These are phyloP conservation scores for Oncorhynchus mykiss DNA, from an alignment of 2,113 vertebrate genomes.

Conservation along the genomic window DNA sequence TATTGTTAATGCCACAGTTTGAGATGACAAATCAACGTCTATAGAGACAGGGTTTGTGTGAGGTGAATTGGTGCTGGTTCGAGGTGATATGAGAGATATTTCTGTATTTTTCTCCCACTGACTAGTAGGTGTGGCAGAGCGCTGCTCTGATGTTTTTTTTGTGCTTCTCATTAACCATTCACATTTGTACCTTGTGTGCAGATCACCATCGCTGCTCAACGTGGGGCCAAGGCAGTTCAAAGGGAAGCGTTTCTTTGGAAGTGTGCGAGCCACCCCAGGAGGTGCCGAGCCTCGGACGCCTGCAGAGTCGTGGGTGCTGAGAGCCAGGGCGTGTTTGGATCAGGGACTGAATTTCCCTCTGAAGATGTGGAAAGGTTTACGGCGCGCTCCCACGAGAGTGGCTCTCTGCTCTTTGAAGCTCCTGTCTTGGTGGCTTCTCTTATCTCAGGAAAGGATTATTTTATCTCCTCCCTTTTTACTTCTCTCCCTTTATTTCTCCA, in stretches of 20 bases:
- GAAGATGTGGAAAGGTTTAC: conserved; percentile 85
- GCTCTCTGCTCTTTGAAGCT: conserved; percentile 85
- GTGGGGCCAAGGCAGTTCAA: conserved; percentile 62
- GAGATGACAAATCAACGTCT: conserved; percentile 53
- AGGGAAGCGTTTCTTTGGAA: conserved; percentile 62
- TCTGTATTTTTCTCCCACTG: conserved; percentile 33
- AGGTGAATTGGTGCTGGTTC: conserved; percentile 1
- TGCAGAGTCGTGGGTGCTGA: conserved; percentile 63
- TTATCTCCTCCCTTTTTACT: conserved; percentile 58
- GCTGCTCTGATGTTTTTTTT: conserved; percentile 37
- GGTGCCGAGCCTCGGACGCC: conserved; percentile 53
- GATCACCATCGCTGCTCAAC: conserved; percentile 65
- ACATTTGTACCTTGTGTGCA: conserved; percentile 68
- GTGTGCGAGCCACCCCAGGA: conserved; percentile 61
- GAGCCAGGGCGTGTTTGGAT: conserved; percentile 69
- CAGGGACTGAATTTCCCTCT: conserved; percentile 74
- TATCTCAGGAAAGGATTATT: conserved; percentile 87
- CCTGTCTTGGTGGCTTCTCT: conserved; percentile 89
- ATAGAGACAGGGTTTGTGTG: conserved; percentile 31
- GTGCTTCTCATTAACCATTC: conserved; percentile 70
- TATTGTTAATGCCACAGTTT: conserved; percentile 55
- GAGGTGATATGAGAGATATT: conserved; percentile 64
- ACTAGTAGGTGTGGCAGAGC: conserved; percentile 50
- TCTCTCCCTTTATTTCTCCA: background rate
- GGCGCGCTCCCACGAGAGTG: conserved; percentile 74